Percentiles rank a stretch among this genome's conserved stretches.
Evolutionary conservation across 2,797 vertebrate species (phyloP).

Genomic region (Poeciliopsis turneri): DNA sequence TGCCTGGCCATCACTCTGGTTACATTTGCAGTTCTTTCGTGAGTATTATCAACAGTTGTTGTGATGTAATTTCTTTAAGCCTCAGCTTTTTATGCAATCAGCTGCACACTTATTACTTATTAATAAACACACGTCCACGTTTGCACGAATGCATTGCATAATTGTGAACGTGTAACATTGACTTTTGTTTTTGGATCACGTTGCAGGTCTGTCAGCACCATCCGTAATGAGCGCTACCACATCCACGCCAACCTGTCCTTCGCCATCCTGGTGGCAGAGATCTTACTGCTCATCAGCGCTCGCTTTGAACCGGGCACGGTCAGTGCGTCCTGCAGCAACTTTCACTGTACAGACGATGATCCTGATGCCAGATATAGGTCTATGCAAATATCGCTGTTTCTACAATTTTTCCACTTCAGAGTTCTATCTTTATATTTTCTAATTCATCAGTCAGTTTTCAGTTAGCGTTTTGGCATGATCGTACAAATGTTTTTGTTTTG

Average conservation of each 20-base stretch:
- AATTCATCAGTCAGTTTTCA: not conserved
- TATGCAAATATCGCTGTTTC: not conserved
- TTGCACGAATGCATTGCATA: not conserved
- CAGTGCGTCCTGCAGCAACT: conserved; percentile 44
- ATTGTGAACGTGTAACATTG: not conserved
- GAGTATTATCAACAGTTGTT: conserved; percentile 75
- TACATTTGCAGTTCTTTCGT: conserved; percentile 96
- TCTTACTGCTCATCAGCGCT: conserved; percentile 92
- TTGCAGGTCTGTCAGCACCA: conserved; percentile 94
- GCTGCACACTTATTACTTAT: not conserved
- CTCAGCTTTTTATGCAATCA: not conserved
- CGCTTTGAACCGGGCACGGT: conserved; percentile 88
- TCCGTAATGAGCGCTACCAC: conserved; percentile 95
- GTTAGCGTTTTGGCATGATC: not conserved
- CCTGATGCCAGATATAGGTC: not conserved
- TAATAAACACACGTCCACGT: not conserved
- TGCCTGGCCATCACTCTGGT: conserved; percentile 91
- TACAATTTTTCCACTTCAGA: not conserved
- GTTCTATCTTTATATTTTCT: not conserved
- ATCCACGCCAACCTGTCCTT: conserved; percentile 97
- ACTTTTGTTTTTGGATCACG: not conserved
- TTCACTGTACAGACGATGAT: not conserved
- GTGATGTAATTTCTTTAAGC: not conserved
- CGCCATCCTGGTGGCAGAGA: conserved; percentile 92
- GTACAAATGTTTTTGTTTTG: not conserved